phyloP scores from a whole-genome alignment of 1,140 invertebrate genomes.

The Drosophila novamexicana region DNA sequence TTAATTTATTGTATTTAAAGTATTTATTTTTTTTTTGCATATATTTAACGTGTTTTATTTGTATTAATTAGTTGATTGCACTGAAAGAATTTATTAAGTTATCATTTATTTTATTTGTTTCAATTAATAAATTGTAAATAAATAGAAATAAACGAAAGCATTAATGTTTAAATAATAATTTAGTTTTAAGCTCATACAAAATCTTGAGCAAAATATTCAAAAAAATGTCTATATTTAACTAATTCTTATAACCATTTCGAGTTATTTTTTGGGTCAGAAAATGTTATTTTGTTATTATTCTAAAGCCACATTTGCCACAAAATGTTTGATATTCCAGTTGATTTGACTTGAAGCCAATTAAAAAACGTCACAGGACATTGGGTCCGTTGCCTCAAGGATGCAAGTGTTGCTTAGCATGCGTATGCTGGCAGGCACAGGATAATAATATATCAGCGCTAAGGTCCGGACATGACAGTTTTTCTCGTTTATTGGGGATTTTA shows the following conservation, averaged over 20 bases:
- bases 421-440: constrained; percentile 36
- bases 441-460: constrained; percentile 71
- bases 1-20: too few relatives aligned
- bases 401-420: constrained; percentile 62
- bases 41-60: too few relatives aligned
- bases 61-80: too few relatives aligned
- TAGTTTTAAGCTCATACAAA: too few relatives aligned
- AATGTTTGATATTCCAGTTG: constrained; percentile 71
- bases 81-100: too few relatives aligned
- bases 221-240: not conserved
- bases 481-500: constrained; percentile 75
- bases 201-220: too few relatives aligned
- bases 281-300: not conserved
- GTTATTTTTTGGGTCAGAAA: not conserved
- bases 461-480: constrained; percentile 66
- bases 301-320: not conserved
- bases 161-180: too few relatives aligned
- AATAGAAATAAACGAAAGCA: too few relatives aligned
- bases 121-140: too few relatives aligned
- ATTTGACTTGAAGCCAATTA: constrained; percentile 65
- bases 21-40: too few relatives aligned
- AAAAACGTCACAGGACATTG: constrained; percentile 59
- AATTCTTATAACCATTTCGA: not conserved
- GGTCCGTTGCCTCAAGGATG: constrained; percentile 16
- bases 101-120: too few relatives aligned